These are phyloP conservation scores for Drosophila kanekoi DNA, from an alignment of 2,888 invertebrate species.

Conservation along the genomic window DNA sequence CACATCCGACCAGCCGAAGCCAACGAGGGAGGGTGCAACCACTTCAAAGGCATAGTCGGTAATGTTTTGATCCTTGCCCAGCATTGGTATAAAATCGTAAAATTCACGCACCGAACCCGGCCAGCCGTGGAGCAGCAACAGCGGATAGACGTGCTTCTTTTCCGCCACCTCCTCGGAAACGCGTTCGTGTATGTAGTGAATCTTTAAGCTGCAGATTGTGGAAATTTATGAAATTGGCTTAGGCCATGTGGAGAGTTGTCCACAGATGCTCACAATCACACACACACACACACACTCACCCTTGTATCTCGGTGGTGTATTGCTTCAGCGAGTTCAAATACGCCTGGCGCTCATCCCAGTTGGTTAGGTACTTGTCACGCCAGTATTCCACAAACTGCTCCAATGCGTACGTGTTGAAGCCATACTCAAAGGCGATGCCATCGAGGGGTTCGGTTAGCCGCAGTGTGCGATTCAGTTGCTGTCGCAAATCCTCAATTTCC, in stretches of 20 bases:
- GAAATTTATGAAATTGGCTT: conserved; percentile 2
- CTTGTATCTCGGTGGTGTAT: conserved; percentile 91
- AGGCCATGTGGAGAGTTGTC: too few relatives aligned
- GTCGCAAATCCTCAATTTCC: conserved; percentile 87
- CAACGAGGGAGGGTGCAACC: conserved; percentile 89
- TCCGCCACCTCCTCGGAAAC: conserved; percentile 85
- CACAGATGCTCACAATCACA: background rate
- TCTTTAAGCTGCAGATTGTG: conserved; percentile 83
- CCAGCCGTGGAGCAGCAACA: conserved; percentile 94
- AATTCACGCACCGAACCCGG: conserved; percentile 93
- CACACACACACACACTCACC: conserved; percentile 72
- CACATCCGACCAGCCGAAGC: conserved; percentile 89
- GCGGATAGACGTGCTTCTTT: conserved; percentile 86
- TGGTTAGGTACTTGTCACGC: conserved; percentile 90
- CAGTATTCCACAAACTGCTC: conserved; percentile 90
- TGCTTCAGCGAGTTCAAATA: conserved; percentile 91
- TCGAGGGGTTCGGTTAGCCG: conserved; percentile 87
- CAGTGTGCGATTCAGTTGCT: conserved; percentile 87
- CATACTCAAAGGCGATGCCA: conserved; percentile 90
- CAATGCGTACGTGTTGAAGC: conserved; percentile 90
- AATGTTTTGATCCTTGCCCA: conserved; percentile 86
- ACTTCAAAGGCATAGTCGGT: conserved; percentile 89
- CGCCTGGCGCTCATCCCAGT: conserved; percentile 88
- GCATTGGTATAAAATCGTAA: conserved; percentile 89
- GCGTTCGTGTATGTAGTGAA: conserved; percentile 90